Evolutionary conservation across 2,888 invertebrate species (phyloP).

Genomic region (Mycalesis mineus): DNA sequence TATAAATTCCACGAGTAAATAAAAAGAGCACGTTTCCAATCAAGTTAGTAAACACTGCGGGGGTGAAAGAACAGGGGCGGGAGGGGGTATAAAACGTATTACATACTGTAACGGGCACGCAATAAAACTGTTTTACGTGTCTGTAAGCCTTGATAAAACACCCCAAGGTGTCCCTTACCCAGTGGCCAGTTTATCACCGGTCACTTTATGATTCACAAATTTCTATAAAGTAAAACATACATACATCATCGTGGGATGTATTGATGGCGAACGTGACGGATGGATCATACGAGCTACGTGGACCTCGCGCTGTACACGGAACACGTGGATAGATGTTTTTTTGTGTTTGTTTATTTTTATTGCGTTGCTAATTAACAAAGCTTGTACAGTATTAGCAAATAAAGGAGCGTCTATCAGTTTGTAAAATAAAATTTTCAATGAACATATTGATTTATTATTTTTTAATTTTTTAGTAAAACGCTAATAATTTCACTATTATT

Average conservation of each 20-base stretch:
- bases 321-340: not conserved
- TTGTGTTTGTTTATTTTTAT: slow-evolving; percentile 13
- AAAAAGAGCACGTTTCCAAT: slow-evolving; percentile 73
- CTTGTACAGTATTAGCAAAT: too few species aligned
- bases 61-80: slow-evolving; percentile 34
- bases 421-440: too few species aligned
- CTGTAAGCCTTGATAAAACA: slow-evolving; percentile 57
- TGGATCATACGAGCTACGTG: slow-evolving; percentile 11
- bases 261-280: slow-evolving; percentile 24
- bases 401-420: too few species aligned
- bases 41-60: slow-evolving; percentile 63
- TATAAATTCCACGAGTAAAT: slow-evolving; percentile 60
- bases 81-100: slow-evolving; percentile 45
- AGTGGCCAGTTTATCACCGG: slow-evolving; percentile 55
- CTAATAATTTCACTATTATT: too few species aligned
- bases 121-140: slow-evolving; percentile 70
- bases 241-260: slow-evolving; percentile 18
- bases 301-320: not conserved
- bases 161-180: slow-evolving; percentile 51
- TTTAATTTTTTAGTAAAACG: too few species aligned
- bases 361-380: not conserved
- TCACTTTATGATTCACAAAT: slow-evolving; percentile 71
- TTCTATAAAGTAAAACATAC: slow-evolving; percentile 56
- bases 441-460: too few species aligned
- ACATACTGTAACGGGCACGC: slow-evolving; percentile 47